Evolutionary conservation across 2,113 vertebrate species (phyloP).

Genomic region (Pangasianodon hypophthalmus): DNA sequence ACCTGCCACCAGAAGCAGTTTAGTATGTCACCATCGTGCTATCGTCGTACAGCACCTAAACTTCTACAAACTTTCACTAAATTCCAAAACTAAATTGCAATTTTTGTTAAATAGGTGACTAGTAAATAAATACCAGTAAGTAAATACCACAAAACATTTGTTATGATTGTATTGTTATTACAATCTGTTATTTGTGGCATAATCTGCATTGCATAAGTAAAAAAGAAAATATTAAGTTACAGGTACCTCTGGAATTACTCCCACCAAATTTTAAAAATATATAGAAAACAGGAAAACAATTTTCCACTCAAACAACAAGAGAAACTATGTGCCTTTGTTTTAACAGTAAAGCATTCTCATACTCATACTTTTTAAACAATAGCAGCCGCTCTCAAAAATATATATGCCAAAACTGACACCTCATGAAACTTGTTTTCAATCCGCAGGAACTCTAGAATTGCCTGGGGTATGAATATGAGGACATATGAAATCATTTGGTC

Average conservation of each 20-base stretch:
- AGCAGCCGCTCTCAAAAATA: background rate
- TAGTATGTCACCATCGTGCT: background rate
- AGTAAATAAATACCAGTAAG: background rate
- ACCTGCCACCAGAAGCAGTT: slow-evolving; percentile 41
- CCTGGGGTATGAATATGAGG: background rate
- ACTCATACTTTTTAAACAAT: background rate
- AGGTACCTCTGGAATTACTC: background rate
- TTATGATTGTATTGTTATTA: background rate
- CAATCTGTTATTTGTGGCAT: background rate
- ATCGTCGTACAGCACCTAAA: background rate
- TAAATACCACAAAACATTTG: background rate
- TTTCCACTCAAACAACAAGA: background rate
- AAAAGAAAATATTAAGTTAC: background rate
- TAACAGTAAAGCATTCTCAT: background rate
- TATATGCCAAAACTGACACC: background rate
- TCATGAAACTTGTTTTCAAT: background rate
- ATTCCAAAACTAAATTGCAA: too few species aligned
- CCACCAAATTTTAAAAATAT: too few species aligned
- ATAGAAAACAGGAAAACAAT: background rate
- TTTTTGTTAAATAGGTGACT: background rate
- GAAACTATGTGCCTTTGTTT: background rate
- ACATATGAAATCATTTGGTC: background rate
- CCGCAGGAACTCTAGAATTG: background rate
- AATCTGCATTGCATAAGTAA: background rate
- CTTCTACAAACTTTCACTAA: background rate